Base-by-base conservation (phyloP, 2,888 invertebrate species). In the Aphodius granarius region DNA sequence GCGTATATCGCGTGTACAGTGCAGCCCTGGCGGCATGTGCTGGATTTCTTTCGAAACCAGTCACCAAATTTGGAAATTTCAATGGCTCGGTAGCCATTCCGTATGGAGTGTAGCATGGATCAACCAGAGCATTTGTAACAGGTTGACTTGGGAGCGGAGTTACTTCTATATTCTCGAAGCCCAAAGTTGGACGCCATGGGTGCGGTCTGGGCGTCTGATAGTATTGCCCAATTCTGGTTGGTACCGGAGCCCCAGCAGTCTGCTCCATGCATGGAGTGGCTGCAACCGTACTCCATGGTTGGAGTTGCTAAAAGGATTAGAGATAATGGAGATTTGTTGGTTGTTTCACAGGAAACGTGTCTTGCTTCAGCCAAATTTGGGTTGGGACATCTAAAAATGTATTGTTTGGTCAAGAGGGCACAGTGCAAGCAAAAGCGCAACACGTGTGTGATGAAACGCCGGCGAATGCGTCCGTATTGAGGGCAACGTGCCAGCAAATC, bases 1-100 rank as follows among this genome's bases (percentile, higher is more conserved):
- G 96, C 0, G 97, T 97, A 88, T 95, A 97, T 78, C 95, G 90
- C 0, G 97, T 97, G 86, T 96, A 96, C 43, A 97, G 89, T 0
- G 95, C 95, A 0, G 95, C 93, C 76, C 95, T 90, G 0, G 95
- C 94, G 0, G 94, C 94, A 85, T 95, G 95, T 78, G 92, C 92
- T 1, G 95, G 94, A 88, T 95, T 94, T 62, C 94, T 90, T 84
- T 95, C 94, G 86, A 94, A 94, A 3, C 94, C 94, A 0, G 94
- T 94, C 75, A 95, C 93, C 81, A 95, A 86, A 88, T 94, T 95
- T 15, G 95, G 95, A 85, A 95, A 95, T 80, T 92, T 92, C 77
- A 95, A 87, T 0, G 94, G 93, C 82, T 93, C 93, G 0, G 94
- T 92, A 3, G 92, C 90, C 94, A 94, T 94, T 75, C 92, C 91